A percentile compares a stretch with the other conserved stretches of the same genome.
These are phyloP conservation scores for Congeria kusceri DNA, from an alignment of 2,888 invertebrate genomes.

Conservation along the genomic window DNA sequence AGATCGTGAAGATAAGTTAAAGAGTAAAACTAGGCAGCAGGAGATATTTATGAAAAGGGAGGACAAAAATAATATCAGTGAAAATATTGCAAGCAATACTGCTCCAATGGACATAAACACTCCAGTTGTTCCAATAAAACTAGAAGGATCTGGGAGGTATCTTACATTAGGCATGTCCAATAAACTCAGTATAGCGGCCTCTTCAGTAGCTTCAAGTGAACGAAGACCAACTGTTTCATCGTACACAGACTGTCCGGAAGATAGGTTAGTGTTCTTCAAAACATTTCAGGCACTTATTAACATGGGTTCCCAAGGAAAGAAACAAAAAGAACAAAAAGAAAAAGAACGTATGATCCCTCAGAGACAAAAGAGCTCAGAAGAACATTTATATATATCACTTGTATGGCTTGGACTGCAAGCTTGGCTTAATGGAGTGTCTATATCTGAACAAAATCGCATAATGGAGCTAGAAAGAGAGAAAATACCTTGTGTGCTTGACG, in stretches of 20 bases:
- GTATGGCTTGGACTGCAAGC: conserved; percentile 97
- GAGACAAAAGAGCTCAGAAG: conserved; percentile 90
- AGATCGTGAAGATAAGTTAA: conserved; percentile 75
- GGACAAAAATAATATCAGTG: conserved; percentile 59
- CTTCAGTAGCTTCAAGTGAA: conserved; percentile 32
- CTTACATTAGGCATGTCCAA: conserved; percentile 28
- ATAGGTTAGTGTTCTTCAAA: conserved; percentile 83
- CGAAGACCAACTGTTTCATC: conserved; percentile 48
- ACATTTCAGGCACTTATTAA: conserved; percentile 92
- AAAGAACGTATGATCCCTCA: conserved; percentile 65
- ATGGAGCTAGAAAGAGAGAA: conserved; percentile 91
- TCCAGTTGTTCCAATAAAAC: conserved; percentile 58
- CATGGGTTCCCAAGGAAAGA: conserved; percentile 86
- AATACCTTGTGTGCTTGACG: conserved; percentile 90
- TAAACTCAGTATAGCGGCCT: conserved; percentile 33
- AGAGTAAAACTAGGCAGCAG: conserved; percentile 66
- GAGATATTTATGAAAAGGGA: conserved; percentile 74
- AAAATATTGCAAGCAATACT: conserved; percentile 58
- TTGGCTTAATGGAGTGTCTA: conserved; percentile 87
- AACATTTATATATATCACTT: conserved; percentile 95
- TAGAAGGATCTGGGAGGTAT: conserved; percentile 75
- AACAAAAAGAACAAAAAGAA: conserved; percentile 78
- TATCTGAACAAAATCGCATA: conserved; percentile 92
- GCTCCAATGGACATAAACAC: conserved; percentile 66
- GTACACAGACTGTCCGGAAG: conserved; percentile 74